A percentile compares a stretch with the other conserved stretches of the same genome.
Conservation (phyloP, 2,113 vertebrate species). For the Pandion haliaetus region DNA sequence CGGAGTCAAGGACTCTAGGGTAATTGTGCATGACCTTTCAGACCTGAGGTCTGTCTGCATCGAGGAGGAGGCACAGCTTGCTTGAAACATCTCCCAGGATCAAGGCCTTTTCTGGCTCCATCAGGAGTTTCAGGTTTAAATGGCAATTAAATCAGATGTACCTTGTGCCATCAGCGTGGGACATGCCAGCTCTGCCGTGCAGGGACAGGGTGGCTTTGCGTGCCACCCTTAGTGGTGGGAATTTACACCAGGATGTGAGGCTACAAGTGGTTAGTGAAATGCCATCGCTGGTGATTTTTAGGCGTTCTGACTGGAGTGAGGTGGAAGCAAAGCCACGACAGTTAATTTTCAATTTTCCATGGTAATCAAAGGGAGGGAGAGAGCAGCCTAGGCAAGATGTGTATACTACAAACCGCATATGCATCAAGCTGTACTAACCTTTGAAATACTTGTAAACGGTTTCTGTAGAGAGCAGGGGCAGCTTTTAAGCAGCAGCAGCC, state of each 20-base stretch:
- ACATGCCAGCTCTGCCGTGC: background rate
- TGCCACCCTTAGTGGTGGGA: background rate
- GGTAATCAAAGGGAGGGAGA: background rate
- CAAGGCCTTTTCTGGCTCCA: background rate
- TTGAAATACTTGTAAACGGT: background rate
- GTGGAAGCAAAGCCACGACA: no score
- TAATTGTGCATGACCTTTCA: background rate
- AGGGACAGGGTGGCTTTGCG: background rate
- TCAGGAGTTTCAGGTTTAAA: background rate
- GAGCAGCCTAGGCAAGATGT: background rate
- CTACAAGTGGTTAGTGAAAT: background rate
- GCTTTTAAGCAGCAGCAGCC: background rate
- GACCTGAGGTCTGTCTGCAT: background rate
- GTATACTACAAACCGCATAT: background rate
- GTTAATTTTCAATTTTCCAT: background rate
- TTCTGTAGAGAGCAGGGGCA: background rate
- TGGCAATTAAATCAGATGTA: background rate
- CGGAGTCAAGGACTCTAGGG: background rate
- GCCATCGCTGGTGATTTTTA: background rate
- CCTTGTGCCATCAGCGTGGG: background rate
- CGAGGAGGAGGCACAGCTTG: rapidly evolving
- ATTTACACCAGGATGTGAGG: background rate
- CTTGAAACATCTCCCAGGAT: background rate
- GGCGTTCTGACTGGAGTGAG: background rate
- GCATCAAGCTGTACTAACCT: background rate